phyloP scores from a whole-genome alignment of 2,888 invertebrate genomes.

The Hirtodrosophila trivittata region DNA sequence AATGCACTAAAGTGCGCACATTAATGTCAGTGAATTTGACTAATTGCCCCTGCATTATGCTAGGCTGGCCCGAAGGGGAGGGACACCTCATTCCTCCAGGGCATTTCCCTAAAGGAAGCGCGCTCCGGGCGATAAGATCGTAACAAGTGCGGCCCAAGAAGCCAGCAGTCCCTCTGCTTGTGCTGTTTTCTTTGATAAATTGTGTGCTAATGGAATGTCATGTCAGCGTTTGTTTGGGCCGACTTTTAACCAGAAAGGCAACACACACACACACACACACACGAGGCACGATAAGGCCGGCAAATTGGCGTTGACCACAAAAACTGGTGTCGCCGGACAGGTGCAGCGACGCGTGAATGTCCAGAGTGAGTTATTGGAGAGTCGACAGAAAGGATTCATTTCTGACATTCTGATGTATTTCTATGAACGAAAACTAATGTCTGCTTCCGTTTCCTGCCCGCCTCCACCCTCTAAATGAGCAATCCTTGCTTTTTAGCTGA shows the following conservation, averaged over 20 bases:
- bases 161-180: constrained; percentile 15
- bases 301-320: constrained; percentile 68
- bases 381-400: constrained; percentile 68
- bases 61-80: constrained; percentile 1
- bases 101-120: constrained; percentile 58
- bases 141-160: constrained; percentile 63
- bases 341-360: constrained; percentile 61
- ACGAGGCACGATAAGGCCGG: constrained; percentile 64
- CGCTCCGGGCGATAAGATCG: constrained; percentile 59
- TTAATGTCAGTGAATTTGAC: constrained; percentile 75
- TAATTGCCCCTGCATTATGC: constrained; percentile 72
- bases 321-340: constrained; percentile 41
- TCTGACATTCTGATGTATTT: constrained; percentile 72
- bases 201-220: constrained; percentile 83
- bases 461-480: constrained; percentile 9
- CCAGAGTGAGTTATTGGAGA: constrained; percentile 48
- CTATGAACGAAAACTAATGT: constrained; percentile 52
- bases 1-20: constrained; percentile 70
- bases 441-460: constrained; percentile 54
- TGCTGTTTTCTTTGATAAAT: constrained; percentile 75
- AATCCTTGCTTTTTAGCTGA: constrained; percentile 71
- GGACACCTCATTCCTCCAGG: too few species aligned
- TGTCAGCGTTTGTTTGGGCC: constrained; percentile 79
- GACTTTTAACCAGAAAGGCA: constrained; percentile 64
- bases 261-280: constrained; percentile 9